Conservation (phyloP, 2,113 vertebrate genomes). For the Tachysurus fulvidraco region DNA sequence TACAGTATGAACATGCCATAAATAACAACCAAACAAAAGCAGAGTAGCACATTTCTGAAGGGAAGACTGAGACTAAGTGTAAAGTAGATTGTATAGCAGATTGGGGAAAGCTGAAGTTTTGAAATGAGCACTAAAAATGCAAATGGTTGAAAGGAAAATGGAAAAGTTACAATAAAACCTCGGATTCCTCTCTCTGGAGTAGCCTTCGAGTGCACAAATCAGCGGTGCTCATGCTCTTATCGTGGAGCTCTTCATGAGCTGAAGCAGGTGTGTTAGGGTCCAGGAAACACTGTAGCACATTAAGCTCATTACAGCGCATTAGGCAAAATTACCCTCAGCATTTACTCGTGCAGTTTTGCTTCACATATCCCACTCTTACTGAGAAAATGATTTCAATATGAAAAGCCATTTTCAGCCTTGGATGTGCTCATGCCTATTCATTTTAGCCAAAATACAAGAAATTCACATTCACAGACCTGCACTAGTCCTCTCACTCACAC, state of each 20-base stretch:
- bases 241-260: conserved; percentile 14
- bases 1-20: not conserved
- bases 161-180: not conserved
- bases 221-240: not conserved
- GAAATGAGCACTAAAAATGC: not conserved
- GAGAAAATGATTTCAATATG: conserved; percentile 11
- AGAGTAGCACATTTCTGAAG: not conserved
- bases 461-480: not conserved
- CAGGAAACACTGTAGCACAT: conserved; percentile 27
- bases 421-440: not conserved
- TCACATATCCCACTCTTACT: not conserved
- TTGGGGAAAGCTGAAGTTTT: not conserved
- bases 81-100: not conserved
- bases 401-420: conserved; percentile 21
- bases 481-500: not conserved
- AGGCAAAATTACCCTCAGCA: conserved; percentile 14
- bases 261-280: conserved; percentile 29
- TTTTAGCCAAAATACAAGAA: not conserved
- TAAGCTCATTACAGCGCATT: conserved; percentile 24
- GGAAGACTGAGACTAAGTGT: not conserved
- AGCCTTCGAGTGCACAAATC: not conserved
- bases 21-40: not conserved
- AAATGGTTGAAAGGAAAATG: not conserved
- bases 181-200: not conserved
- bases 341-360: conserved; percentile 4